A percentile compares a stretch with the other conserved stretches of the same genome.
These are phyloP conservation scores for Lutraria lutraria DNA, from an alignment of 2,888 invertebrate genomes.

Conservation along the genomic window DNA sequence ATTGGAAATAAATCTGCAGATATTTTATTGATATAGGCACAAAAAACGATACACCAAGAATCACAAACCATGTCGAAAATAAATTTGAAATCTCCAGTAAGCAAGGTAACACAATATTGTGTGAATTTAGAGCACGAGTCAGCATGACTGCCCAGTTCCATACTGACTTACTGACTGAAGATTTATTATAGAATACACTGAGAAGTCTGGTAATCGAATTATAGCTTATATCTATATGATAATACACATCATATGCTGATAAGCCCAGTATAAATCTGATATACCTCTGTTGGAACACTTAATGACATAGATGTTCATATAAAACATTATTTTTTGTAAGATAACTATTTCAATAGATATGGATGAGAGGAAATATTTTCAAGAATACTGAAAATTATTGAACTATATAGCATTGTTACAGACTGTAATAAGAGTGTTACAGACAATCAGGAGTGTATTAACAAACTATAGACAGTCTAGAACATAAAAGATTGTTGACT, in stretches of 20 bases:
- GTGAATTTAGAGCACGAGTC: neutral
- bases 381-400: neutral
- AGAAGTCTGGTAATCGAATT: slow-evolving; percentile 13
- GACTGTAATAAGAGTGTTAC: no score
- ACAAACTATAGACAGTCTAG: no score
- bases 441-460: no score
- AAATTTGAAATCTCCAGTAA: neutral
- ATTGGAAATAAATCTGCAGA: neutral
- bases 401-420: no score
- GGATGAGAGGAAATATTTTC: slow-evolving; percentile 1
- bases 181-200: neutral
- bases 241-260: slow-evolving; percentile 21
- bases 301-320: slow-evolving; percentile 14
- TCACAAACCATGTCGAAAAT: slow-evolving; percentile 11
- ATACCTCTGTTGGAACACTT: slow-evolving; percentile 17
- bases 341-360: slow-evolving; percentile 12
- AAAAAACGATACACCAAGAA: neutral
- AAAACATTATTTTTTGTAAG: slow-evolving; percentile 22
- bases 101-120: neutral
- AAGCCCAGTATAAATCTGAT: slow-evolving; percentile 23
- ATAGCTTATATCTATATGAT: slow-evolving; percentile 1
- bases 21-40: neutral
- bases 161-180: slow-evolving; percentile 1
- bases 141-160: neutral
- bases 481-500: no score